These are phyloP conservation scores for silkworm (Bombyx mori) DNA, from an alignment of 1,140 invertebrate species.

Conservation along the genomic window ASM3026992v2 NC_085119.1:15228501-15229000, in stretches of 20 bases:
- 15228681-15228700: conserved; percentile 17
- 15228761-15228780: too few relatives aligned
- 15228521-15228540: too few relatives aligned
- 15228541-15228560: too few relatives aligned
- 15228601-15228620: conserved; percentile 15
- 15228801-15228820: conserved; percentile 21
- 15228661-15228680: conserved; percentile 12
- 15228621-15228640: conserved; percentile 15
- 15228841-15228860: conserved; percentile 14
- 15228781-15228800: conserved; percentile 1
- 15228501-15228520: too few relatives aligned
- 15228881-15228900: too few relatives aligned
- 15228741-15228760: neutral
- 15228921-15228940: too few relatives aligned
- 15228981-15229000: too few relatives aligned
- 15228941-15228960: too few relatives aligned
- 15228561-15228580: conserved; percentile 5
- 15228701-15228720: conserved; percentile 10
- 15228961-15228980: too few relatives aligned
- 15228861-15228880: too few relatives aligned
- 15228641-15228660: conserved; percentile 12
- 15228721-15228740: conserved; percentile 1
- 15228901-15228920: too few relatives aligned
- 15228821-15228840: conserved; percentile 19
- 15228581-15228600: conserved; percentile 15